Evolutionary conservation across 2,797 vertebrate genomes (phyloP), one percentile per base, ranked within the genome.

Genomic region (Pygocentrus nattereri): DNA sequence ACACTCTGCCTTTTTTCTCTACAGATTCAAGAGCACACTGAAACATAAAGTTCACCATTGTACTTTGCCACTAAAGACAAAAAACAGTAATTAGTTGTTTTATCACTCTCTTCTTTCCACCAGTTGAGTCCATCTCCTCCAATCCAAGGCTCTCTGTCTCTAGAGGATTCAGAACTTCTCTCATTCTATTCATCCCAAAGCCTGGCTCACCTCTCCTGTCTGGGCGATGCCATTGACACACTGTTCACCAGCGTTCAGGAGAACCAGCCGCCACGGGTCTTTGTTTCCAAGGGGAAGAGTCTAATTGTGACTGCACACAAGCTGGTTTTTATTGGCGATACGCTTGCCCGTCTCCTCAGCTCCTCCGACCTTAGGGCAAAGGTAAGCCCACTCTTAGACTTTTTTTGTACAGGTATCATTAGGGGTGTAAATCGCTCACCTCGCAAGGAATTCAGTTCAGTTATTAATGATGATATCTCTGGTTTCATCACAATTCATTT

Each of bases 281-380:
- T 97, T 0, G 96, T 97, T 41, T 95, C 96, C 56, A 93, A 96
- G 1, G 94, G 96, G 18, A 97, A 97, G 89, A 95, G 93, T 75
- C 93, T 98, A 85, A 96, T 98, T 0, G 96, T 97, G 85, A 96
- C 96, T 0, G 97, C 97, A 0, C 97, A 97, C 92, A 97, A 96
- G 75, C 93, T 98, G 78, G 96, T 98, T 76, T 97, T 98, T n/a
- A 96, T 97, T 0, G 97, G 97, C 13, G 97, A 98, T 89, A 97
- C 96, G 0, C 95, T 98, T 6, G 96, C 95, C 41, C 95, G 97
- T 44, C 94, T 96, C 41, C 95, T 96, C 18, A 91, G 93, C 64
- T 97, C 96, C 0, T 89, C 93, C 0, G 94, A 96, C 80, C 93
- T 98, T 52, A 92, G 96, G 80, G 91, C 94, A 34, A 96, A 95